Conservation (phyloP, 2,113 vertebrate species). For the Anguilla japonica region DNA sequence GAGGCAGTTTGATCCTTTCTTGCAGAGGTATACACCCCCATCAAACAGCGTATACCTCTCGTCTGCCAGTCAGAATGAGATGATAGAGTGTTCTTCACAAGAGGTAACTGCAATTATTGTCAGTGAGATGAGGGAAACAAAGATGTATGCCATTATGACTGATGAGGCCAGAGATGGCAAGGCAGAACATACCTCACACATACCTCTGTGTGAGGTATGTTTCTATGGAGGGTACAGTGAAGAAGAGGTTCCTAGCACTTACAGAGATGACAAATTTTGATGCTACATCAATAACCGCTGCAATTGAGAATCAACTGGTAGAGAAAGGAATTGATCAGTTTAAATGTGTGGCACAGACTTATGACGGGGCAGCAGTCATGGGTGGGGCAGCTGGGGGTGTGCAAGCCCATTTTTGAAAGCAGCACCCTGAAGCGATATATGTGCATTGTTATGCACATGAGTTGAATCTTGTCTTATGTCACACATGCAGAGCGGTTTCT, state of each 20-base stretch:
- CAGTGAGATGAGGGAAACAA: neutral
- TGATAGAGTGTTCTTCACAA: slow-evolving; percentile 18
- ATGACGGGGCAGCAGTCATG: slow-evolving; percentile 24
- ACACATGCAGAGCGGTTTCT: neutral
- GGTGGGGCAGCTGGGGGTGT: slow-evolving; percentile 15
- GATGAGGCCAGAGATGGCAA: slow-evolving; percentile 16
- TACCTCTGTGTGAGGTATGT: slow-evolving; percentile 29
- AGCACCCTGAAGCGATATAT: slow-evolving; percentile 24
- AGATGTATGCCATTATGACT: neutral
- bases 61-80: slow-evolving; percentile 6
- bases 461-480: slow-evolving; percentile 3
- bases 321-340: slow-evolving; percentile 16
- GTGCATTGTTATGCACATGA: slow-evolving; percentile 20
- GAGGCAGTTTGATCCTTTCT: slow-evolving; percentile 2
- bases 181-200: slow-evolving; percentile 8
- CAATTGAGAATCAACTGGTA: slow-evolving; percentile 24
- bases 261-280: slow-evolving; percentile 17
- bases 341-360: slow-evolving; percentile 17
- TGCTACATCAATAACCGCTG: slow-evolving; percentile 16
- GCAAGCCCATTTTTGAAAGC: slow-evolving; percentile 12
- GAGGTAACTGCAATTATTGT: slow-evolving; percentile 18
- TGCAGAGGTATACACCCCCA: slow-evolving; percentile 13
- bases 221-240: slow-evolving; percentile 20
- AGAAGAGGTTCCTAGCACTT: slow-evolving; percentile 30
- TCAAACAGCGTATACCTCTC: slow-evolving; percentile 10